These are phyloP conservation scores for Patella depressa DNA, from an alignment of 2,888 invertebrate genomes.

Conservation along the genomic window DNA sequence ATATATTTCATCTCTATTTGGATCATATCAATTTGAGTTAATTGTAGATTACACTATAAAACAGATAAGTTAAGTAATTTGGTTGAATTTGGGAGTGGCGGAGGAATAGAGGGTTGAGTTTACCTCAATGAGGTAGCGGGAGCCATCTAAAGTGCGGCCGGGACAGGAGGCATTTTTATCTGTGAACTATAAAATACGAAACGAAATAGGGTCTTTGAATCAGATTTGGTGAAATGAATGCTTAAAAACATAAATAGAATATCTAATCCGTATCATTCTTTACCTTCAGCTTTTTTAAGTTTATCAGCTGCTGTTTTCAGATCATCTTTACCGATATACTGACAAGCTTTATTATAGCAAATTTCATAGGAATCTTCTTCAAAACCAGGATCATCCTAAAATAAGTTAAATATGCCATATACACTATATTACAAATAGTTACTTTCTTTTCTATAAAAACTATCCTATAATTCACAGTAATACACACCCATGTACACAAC, in stretches of 20 bases:
- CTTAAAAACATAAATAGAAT: neutral
- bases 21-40: too few species aligned
- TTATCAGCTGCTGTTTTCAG: constrained; percentile 84
- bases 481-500: too few species aligned
- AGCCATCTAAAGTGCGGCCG: constrained; percentile 78
- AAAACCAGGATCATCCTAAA: constrained; percentile 72
- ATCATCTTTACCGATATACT: constrained; percentile 81
- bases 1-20: too few species aligned
- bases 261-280: neutral
- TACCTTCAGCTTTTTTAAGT: constrained; percentile 83
- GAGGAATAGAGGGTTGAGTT: too few species aligned
- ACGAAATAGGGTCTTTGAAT: too few species aligned
- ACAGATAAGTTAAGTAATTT: too few species aligned
- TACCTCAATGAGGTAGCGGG: constrained; percentile 69
- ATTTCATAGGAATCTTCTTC: constrained; percentile 88
- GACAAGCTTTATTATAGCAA: constrained; percentile 91
- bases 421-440: too few species aligned
- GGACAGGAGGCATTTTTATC: neutral
- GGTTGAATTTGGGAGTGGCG: too few species aligned
- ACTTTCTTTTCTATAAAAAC: too few species aligned
- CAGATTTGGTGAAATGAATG: neutral
- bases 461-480: too few species aligned
- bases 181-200: too few species aligned
- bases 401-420: neutral
- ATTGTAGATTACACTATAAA: too few species aligned